Percentiles rank a stretch among this genome's conserved stretches.
Conservation (phyloP, 1,140 invertebrate species). For the Leptopilina clavipes region DNA sequence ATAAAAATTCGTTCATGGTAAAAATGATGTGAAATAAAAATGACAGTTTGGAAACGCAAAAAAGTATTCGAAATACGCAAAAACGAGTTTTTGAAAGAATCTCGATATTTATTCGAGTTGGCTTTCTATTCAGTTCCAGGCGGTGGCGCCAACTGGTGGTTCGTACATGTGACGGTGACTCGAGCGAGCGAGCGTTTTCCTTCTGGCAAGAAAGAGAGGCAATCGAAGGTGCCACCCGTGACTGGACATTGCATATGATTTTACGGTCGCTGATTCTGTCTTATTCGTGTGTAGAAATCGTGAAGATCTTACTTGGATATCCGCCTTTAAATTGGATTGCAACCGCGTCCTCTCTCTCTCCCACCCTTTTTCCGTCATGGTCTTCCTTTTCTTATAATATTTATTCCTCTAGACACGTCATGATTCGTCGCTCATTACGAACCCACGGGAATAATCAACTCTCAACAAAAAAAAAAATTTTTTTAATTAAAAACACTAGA, state of each 20-base stretch:
- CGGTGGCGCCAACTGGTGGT: conserved; percentile 62
- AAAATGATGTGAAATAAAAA: no score
- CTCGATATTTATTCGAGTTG: neutral
- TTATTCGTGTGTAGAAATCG: conserved; percentile 76
- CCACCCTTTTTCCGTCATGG: conserved; percentile 49
- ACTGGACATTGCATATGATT: conserved; percentile 76
- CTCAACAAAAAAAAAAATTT: neutral
- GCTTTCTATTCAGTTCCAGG: conserved; percentile 53
- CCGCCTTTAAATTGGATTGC: conserved; percentile 75
- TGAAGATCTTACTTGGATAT: conserved; percentile 75
- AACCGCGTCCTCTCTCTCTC: conserved; percentile 62
- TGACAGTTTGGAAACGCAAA: no score
- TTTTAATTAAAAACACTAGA: neutral
- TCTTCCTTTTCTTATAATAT: conserved; percentile 36
- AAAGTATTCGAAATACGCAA: no score
- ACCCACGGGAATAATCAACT: conserved; percentile 23
- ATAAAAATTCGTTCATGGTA: no score
- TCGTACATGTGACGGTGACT: conserved; percentile 39
- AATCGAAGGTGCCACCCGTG: conserved; percentile 73
- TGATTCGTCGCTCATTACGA: conserved; percentile 28
- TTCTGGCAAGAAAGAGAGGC: conserved; percentile 60
- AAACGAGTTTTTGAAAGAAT: no score
- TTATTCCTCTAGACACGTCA: conserved; percentile 9
- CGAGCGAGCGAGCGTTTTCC: conserved; percentile 53
- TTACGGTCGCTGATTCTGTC: conserved; percentile 70